phyloP scores from a whole-genome alignment of 1,140 invertebrate genomes.

The Eulimnadia texana region DNA sequence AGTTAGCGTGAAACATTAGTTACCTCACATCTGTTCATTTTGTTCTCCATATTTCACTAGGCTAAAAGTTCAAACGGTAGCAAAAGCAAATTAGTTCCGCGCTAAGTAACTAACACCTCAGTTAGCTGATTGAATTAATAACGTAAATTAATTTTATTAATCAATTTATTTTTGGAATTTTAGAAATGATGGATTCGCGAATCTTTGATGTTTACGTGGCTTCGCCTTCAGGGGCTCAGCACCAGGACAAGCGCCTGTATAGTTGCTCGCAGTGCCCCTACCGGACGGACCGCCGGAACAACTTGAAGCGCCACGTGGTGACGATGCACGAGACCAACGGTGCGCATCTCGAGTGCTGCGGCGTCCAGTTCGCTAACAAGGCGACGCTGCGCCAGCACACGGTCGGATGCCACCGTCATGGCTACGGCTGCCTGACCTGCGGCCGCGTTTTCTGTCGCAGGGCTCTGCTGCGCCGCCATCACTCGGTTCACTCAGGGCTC shows the following conservation, averaged over 20 bases:
- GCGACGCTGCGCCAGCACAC: conserved; percentile 32
- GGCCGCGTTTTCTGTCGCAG: conserved; percentile 33
- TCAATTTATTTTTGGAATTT: too few species aligned
- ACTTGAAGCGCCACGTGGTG: conserved; percentile 33
- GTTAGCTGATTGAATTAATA: too few species aligned
- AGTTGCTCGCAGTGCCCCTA: conserved; percentile 29
- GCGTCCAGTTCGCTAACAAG: conserved; percentile 30
- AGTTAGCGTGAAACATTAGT: neutral
- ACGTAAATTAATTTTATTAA: too few species aligned
- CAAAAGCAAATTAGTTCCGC: too few species aligned
- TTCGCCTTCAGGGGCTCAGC: too few species aligned
- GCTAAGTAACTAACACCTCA: too few species aligned
- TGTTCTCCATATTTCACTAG: neutral
- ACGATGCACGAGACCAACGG: conserved; percentile 34
- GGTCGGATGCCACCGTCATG: conserved; percentile 18
- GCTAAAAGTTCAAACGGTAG: too few species aligned
- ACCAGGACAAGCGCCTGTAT: conserved; percentile 6
- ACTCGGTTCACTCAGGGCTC: conserved; percentile 31
- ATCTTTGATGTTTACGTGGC: too few species aligned
- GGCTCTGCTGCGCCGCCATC: conserved; percentile 33
- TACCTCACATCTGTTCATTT: neutral
- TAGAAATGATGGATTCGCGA: too few species aligned
- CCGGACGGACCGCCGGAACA: conserved; percentile 34
- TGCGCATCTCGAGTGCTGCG: conserved; percentile 32
- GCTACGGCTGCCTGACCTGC: conserved; percentile 30